phyloP scores from a whole-genome alignment of 2,888 invertebrate species.

The Spisula subtruncata region DNA sequence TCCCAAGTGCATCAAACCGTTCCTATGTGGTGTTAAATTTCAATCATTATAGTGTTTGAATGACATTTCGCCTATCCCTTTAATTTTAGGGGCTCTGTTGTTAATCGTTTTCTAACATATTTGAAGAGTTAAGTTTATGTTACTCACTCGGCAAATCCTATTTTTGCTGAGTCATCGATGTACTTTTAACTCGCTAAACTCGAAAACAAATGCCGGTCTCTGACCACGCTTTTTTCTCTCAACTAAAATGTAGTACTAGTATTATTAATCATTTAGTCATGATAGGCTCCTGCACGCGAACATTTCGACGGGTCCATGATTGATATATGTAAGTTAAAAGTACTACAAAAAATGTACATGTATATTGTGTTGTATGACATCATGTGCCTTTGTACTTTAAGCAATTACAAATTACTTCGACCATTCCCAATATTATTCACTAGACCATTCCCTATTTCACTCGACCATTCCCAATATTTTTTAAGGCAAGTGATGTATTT shows the following conservation, averaged over 20 bases:
- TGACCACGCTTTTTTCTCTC: not conserved
- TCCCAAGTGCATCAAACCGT: slow-evolving; percentile 8
- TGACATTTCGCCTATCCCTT: slow-evolving; percentile 22
- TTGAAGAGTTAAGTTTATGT: not conserved
- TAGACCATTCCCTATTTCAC: no score
- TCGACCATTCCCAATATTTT: no score
- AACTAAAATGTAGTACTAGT: not conserved
- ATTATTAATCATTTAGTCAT: not conserved
- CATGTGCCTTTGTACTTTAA: no score
- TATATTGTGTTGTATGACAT: no score
- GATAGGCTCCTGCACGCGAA: no score
- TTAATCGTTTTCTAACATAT: not conserved
- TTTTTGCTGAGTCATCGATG: slow-evolving; percentile 22
- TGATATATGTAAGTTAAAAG: no score
- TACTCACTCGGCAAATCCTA: not conserved
- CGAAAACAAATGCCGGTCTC: not conserved
- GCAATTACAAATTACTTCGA: no score
- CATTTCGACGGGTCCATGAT: no score
- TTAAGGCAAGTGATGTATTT: no score
- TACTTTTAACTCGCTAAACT: not conserved
- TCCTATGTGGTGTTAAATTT: slow-evolving; percentile 19
- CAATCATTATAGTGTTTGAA: not conserved
- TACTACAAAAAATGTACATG: no score
- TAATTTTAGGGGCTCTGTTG: slow-evolving; percentile 12
- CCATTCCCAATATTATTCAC: no score